Conservation (phyloP, 30 jellyfish, hydroid and myxozoan genomes). For the Chironex yamaguchii region DNA sequence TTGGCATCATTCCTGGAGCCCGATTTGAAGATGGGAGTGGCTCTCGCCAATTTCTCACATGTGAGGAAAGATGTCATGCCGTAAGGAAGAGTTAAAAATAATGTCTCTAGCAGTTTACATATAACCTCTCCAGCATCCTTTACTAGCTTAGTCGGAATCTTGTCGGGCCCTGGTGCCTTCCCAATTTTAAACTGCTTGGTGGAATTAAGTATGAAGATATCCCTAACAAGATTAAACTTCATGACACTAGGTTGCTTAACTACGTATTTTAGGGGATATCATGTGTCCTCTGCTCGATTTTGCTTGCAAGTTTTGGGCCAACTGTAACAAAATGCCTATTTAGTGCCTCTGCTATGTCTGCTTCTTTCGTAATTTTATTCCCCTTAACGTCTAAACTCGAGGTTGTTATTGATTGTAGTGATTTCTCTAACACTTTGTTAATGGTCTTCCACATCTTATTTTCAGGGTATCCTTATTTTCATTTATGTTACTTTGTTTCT, state of each 20-base stretch:
- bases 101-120: conserved; percentile 6
- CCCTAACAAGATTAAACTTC: too few relatives aligned
- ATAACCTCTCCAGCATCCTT: conserved; percentile 23
- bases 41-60: not conserved
- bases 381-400: conserved; percentile 47
- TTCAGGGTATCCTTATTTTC: conserved; percentile 13
- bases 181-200: conserved; percentile 36
- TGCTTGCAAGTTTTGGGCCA: conserved; percentile 63
- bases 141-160: not conserved
- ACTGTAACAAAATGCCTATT: conserved; percentile 38
- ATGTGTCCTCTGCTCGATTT: conserved; percentile 66
- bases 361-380: conserved; percentile 53
- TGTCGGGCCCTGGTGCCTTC: conserved; percentile 44
- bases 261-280: too few relatives aligned
- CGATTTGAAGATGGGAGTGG: conserved; percentile 9
- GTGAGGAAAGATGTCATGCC: conserved; percentile 3
- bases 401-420: conserved; percentile 31
- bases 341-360: conserved; percentile 58
- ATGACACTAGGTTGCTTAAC: too few relatives aligned
- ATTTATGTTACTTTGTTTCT: conserved; percentile 26
- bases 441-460: conserved; percentile 60
- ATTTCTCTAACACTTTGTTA: conserved; percentile 48
- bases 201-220: not conserved
- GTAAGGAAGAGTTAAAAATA: conserved; percentile 4
- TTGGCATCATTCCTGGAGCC: conserved; percentile 29